Base-by-base conservation (phyloP, 2,113 vertebrate genomes). In the Turnix velox region DNA sequence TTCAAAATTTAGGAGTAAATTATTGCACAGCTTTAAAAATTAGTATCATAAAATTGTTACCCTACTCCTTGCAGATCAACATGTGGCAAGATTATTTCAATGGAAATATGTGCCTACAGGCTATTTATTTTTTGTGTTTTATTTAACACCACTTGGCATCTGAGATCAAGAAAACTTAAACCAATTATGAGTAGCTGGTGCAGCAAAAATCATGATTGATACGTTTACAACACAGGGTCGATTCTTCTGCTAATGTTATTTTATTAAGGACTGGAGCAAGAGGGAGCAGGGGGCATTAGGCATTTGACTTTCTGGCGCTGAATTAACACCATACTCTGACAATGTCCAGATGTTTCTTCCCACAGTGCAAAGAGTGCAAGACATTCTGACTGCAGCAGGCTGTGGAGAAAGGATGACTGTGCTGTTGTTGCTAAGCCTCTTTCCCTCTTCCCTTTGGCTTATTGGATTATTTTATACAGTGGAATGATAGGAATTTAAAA, bases 181-280 rank as follows among this genome's bases (percentile, higher is more conserved):
- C 66, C 93, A 97, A 93, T 95, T 97, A 93, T 93, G 85, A 96
- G 81, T 76, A 93, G 93, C 95, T 96, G 91, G 90, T 83, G 87
- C 80, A 94, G 92, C 87, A 89, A 74, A 94, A 92, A 94, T 95
- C 35, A 89, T 84, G 93, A 97, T 88, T 96, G 84, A 94, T 97
- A 92, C 78, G 14, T 95, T 96, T 95, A 84, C 55, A 91, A 52
- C 85, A 39, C 65, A 84, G 87, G 87, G 95, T 96, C 82, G 23
- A 57, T 97, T 96, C 83, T 87, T 91, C 78, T 89, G 68, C 35
- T 94, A 88, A 62, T 55, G 31, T 80, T 96, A 37, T 73, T 92
- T 92, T 82, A 39, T 92, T 91, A 88, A 89, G 57, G 55, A 52
- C 31, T 80, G 68, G 81, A 93, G 49, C 57, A 78, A 68, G 39